These are phyloP conservation scores for Drosophila meridiana DNA, from an alignment of 2,888 invertebrate species.

Conservation along the genomic window DNA sequence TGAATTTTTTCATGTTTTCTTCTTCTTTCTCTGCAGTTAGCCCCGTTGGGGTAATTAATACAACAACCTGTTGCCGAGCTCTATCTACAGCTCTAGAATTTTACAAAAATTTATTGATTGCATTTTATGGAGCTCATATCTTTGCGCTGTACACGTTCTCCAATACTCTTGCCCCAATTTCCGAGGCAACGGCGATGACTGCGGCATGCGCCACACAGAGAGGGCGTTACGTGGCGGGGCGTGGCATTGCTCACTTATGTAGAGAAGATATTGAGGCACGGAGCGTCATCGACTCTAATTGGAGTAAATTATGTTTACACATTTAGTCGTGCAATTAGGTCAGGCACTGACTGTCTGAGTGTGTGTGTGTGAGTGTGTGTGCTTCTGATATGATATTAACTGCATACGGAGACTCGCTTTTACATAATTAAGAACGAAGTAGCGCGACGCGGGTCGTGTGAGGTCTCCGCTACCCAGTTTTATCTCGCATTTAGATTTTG, in stretches of 20 bases:
- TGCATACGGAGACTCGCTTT: constrained; percentile 56
- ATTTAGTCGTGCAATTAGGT: constrained; percentile 72
- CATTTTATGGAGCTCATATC: constrained; percentile 54
- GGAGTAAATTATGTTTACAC: constrained; percentile 78
- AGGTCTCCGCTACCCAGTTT: constrained; percentile 49
- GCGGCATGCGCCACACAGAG: constrained; percentile 39
- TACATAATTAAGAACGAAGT: constrained; percentile 62
- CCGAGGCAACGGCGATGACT: constrained; percentile 1
- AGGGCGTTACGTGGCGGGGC: constrained; percentile 47
- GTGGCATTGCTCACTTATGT: constrained; percentile 34
- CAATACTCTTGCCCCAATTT: constrained; percentile 60
- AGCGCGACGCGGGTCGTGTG: constrained; percentile 46
- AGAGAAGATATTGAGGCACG: constrained; percentile 30
- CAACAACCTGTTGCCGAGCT: constrained; percentile 16
- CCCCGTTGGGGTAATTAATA: constrained; percentile 37
- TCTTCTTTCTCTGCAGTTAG: background rate
- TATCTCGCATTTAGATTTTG: constrained; percentile 43
- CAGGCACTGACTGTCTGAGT: constrained; percentile 35
- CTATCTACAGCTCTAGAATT: constrained; percentile 23
- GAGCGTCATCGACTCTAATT: constrained; percentile 64
- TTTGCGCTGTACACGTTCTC: constrained; percentile 1
- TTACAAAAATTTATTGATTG: constrained; percentile 55
- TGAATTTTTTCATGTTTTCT: background rate
- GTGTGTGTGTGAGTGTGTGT: constrained; percentile 2
- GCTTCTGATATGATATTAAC: constrained; percentile 53